A percentile compares a stretch with the other conserved stretches of the same genome.
Evolutionary conservation across 1,140 invertebrate species (phyloP).

Genomic region (Anastrepha obliqua): DNA sequence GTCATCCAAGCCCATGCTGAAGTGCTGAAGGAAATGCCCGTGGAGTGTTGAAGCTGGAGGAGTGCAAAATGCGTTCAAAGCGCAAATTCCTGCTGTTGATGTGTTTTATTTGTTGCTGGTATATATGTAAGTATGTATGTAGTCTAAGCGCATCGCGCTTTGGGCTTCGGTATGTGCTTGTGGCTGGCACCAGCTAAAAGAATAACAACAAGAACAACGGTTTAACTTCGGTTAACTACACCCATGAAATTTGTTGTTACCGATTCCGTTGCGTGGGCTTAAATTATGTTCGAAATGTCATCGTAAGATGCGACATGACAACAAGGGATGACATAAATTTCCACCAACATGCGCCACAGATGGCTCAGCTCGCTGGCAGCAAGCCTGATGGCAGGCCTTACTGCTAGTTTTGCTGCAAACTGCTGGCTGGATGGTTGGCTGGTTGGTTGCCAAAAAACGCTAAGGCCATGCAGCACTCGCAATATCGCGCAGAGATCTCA

Average conservation of each 20-base stretch:
- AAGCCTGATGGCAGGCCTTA: background rate
- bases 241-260: constrained; percentile 53
- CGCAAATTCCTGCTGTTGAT: constrained; percentile 3
- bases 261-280: constrained; percentile 69
- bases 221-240: constrained; percentile 54
- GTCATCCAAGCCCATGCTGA: background rate
- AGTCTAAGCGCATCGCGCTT: constrained; percentile 43
- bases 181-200: constrained; percentile 13
- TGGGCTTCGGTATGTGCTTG: constrained; percentile 21
- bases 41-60: background rate
- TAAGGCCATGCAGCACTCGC: constrained; percentile 11
- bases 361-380: constrained; percentile 6
- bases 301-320: constrained; percentile 74
- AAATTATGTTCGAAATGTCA: constrained; percentile 75
- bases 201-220: constrained; percentile 42
- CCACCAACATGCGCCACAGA: constrained; percentile 69
- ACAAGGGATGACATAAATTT: constrained; percentile 75
- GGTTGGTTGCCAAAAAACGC: constrained; percentile 46
- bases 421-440: constrained; percentile 2
- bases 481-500: constrained; percentile 33
- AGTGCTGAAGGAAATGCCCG: background rate
- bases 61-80: background rate
- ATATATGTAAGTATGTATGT: too few relatives aligned
- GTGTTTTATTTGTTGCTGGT: background rate
- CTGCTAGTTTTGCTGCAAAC: background rate